Percentiles rank a stretch among this genome's conserved stretches.
Conservation (phyloP, 2,888 invertebrate genomes). For the Augiades crinisus region DNA sequence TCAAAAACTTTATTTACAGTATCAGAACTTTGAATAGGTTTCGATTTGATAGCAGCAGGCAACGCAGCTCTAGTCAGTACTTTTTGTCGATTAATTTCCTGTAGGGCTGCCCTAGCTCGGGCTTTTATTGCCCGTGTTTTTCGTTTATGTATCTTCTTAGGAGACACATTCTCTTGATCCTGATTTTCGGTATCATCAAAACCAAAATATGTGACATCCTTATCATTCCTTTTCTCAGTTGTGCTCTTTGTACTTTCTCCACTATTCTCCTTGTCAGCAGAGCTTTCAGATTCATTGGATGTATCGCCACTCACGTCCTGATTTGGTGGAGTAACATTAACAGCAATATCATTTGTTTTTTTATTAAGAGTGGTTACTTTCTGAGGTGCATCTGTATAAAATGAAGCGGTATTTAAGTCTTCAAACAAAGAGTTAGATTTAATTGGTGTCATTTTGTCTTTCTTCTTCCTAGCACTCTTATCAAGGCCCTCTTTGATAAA, state of each 20-base stretch:
- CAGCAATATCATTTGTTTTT: slow-evolving; percentile 18
- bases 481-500: slow-evolving; percentile 68
- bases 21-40: slow-evolving; percentile 45
- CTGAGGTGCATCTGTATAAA: slow-evolving; percentile 21
- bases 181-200: slow-evolving; percentile 66
- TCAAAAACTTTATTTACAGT: slow-evolving; percentile 53
- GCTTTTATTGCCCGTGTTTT: slow-evolving; percentile 45
- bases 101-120: slow-evolving; percentile 49
- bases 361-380: slow-evolving; percentile 30
- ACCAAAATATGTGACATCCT: slow-evolving; percentile 63
- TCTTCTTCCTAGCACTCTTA: slow-evolving; percentile 57
- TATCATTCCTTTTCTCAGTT: slow-evolving; percentile 41
- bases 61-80: slow-evolving; percentile 52
- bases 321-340: slow-evolving; percentile 22
- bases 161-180: slow-evolving; percentile 66
- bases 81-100: slow-evolving; percentile 53
- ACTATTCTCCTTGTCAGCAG: slow-evolving; percentile 30
- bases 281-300: slow-evolving; percentile 34
- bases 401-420: slow-evolving; percentile 37
- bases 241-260: slow-evolving; percentile 38
- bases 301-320: slow-evolving; percentile 7
- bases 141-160: slow-evolving; percentile 46
- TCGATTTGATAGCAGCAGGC: slow-evolving; percentile 51
- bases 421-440: slow-evolving; percentile 53
- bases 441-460: slow-evolving; percentile 49